Evolutionary conservation across 2,888 invertebrate genomes (phyloP), one percentile per base, ranked within the genome.

Genomic region (Leptinotarsa haldemani): DNA sequence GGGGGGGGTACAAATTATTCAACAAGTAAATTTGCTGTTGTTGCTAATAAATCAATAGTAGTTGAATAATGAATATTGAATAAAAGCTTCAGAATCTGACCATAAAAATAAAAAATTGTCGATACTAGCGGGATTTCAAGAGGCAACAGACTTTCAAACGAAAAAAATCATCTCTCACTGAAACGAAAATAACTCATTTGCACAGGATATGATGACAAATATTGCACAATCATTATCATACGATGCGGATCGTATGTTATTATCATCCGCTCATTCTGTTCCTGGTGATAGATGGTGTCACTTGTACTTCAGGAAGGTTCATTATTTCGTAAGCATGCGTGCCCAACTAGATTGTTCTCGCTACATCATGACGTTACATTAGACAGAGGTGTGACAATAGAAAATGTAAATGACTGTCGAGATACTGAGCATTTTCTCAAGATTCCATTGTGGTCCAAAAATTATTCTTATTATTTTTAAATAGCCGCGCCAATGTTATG

Each of bases 281-380:
- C 61, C 61, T 61, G 61, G 40, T 56, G 22, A 22, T 56, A 15
- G 56, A 56, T 25, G 56, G 56, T 61, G 61, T 61, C 61, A 61
- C 61, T 61, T 61, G 61, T 61, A n/a, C 40, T 61, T 61, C 5
- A 16, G n/a, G 61, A 61, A 61, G 61, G 40, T 61, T 40, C 12
- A 61, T 61, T 61, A 61, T 61, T 61, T 61, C 61, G 61, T 30
- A 61, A 61, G 61, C 61, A 40, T 30, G 61, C 61, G 40, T 61
- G 61, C 30, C 61, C 61, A 61, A 30, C 30, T 61, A 30, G 40
- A 61, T 61, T 61, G 61, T 61, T 61, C 18, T 61, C 3, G 40
- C 5, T 16, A 16, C 7, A 25, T 30, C 61, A 40, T 30, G n/a
- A 50, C 16, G 7, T 25, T 40, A n/a, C 30, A 61, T 61, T 25